Base-by-base conservation (phyloP, 2,888 invertebrate species). In the Caenorhabditis auriculariae region DNA sequence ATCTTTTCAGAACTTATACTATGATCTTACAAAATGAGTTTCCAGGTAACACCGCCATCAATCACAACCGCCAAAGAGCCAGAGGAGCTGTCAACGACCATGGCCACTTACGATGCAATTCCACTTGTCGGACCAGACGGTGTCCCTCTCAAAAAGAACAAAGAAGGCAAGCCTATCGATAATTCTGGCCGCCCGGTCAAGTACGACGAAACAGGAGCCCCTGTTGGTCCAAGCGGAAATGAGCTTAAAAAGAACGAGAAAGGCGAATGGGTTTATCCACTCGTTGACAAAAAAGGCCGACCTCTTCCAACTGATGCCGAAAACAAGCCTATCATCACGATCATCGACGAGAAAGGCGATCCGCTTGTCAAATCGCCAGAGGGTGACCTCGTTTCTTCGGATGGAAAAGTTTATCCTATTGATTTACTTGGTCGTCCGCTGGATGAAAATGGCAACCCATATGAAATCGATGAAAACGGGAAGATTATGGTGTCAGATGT, bases 121-220 rank as follows among this genome's bases (percentile, higher is more conserved):
- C 74, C 75, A 9, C 57, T 80, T 7, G 72, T 78, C 26, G 64
- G 69, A 2, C 65, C 76, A 4, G 74, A 76, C 60, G 70, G 72
- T n/a, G 60, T 59, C 7, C 63, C 66, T 2, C 61, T 75, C n/a
- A 48, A 39, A 19, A 49, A 52, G n/a, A 59, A 75, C 29, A 63
- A 66, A 6, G 60, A 68, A n/a, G 72, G 70, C 27, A 61, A 60
- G 21, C 52, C 54, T 9, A 38, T 76, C 15, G 74, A 77, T 43
- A 68, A 63, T 28, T 41, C 60, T 23, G 75, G 76, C 29, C 51
- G 66, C 19, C 61, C 63, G 0, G 54, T 75, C 9, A 50, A 61
- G 21, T 52, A 55, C n/a, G 68, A 77, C 35, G 60, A 69, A 6
- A 50, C 69, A 6, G 75, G 72, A 6, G 43, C 48, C 15, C 76